phyloP scores from a whole-genome alignment of 53 echinoderm and acorn worm species.

The Temnopleurus reevesii region DNA sequence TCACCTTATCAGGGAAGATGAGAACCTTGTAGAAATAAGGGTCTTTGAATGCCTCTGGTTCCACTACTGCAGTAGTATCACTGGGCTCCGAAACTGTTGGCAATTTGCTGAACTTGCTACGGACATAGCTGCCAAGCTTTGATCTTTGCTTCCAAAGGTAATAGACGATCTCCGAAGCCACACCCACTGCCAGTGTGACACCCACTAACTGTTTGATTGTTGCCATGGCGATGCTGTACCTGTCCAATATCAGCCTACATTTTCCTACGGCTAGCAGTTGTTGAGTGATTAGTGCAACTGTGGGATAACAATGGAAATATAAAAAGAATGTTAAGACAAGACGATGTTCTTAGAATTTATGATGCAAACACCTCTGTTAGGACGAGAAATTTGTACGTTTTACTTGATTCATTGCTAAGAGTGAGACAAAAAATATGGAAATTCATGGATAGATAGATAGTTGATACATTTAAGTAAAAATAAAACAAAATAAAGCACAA shows the following conservation, averaged over 20 bases:
- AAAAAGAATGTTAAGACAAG: neutral
- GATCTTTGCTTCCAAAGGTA: constrained; percentile 55
- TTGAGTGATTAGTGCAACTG: neutral
- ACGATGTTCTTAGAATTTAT: too few relatives aligned
- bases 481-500: too few relatives aligned
- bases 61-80: neutral
- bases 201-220: constrained; percentile 2
- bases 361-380: too few relatives aligned
- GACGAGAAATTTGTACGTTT: too few relatives aligned
- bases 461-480: too few relatives aligned
- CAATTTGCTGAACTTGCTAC: neutral
- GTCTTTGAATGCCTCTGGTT: neutral
- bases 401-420: too few relatives aligned
- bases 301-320: neutral
- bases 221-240: neutral
- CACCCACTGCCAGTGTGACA: neutral
- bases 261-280: neutral
- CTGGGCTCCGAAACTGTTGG: neutral
- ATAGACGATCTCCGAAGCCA: constrained; percentile 53
- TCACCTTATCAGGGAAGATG: constrained; percentile 81
- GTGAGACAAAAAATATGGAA: too few relatives aligned
- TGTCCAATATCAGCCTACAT: neutral
- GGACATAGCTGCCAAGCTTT: neutral
- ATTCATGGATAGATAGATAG: too few relatives aligned
- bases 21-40: constrained; percentile 69